Conservation (phyloP, 2,888 invertebrate genomes). For the Baronia brevicornis region DNA sequence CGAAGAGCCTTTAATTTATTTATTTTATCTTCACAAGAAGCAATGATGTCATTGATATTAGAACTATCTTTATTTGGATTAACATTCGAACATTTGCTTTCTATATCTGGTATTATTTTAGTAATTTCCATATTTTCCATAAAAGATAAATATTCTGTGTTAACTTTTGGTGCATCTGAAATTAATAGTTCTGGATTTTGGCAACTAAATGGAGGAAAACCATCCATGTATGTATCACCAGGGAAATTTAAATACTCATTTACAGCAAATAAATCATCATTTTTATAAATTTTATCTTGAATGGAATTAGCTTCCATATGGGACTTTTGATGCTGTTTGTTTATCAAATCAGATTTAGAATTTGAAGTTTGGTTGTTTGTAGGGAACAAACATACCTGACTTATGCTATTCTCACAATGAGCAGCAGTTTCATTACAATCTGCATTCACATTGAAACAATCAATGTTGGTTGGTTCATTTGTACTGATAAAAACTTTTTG, state of each 20-base stretch:
- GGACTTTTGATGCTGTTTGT: constrained; percentile 33
- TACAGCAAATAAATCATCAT: constrained; percentile 52
- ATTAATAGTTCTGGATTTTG: constrained; percentile 33
- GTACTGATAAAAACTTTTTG: constrained; percentile 25
- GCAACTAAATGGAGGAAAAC: constrained; percentile 32
- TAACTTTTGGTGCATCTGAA: constrained; percentile 35
- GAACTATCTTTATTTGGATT: constrained; percentile 15
- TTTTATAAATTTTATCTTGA: constrained; percentile 49
- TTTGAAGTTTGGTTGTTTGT: constrained; percentile 24
- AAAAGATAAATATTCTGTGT: constrained; percentile 28
- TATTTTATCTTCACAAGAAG: constrained; percentile 56
- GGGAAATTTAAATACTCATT: constrained; percentile 47
- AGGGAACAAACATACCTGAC: constrained; percentile 41
- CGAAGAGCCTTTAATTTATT: constrained; percentile 45
- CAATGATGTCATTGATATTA: constrained; percentile 29
- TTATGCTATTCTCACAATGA: constrained; percentile 52
- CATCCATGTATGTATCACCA: constrained; percentile 36
- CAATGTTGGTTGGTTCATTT: constrained; percentile 26
- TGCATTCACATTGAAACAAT: constrained; percentile 39
- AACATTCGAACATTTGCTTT: constrained; percentile 7
- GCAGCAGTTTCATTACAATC: constrained; percentile 41
- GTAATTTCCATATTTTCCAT: constrained; percentile 29
- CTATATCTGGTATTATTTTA: constrained; percentile 11
- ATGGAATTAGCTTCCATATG: constrained; percentile 46
- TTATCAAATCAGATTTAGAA: constrained; percentile 24